Base-by-base conservation (phyloP, 2,797 vertebrate species). In the Chromobotia macracanthus region DNA sequence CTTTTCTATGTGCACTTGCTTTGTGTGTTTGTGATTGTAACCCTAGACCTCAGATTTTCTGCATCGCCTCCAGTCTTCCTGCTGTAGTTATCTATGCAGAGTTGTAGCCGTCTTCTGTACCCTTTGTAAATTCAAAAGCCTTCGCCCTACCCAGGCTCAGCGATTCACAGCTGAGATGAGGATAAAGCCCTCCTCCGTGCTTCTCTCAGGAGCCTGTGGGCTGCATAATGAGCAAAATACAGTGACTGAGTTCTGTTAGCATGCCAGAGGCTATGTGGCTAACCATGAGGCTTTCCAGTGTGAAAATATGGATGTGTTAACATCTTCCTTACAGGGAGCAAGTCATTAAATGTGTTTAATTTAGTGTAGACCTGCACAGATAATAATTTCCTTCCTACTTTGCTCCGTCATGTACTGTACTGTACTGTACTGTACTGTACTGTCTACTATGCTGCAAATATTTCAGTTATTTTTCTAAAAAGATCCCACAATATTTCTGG, bases 261-360 rank as follows among this genome's bases (percentile, higher is more conserved):
- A 77, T 82, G 91, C 91, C 87, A 88, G 84, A 80, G 87, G 91
- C 90, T 81, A 82, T 87, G 87, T 68, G 87, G 83, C 84, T 86
- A 82, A 86, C 79, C 63, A 50, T 85, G 70, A 86, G 83, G 83
- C 80, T 86, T 82, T 82, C 66, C 76, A 84, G 87, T 83, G 85
- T 82, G 78, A 86, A 85, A 25, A 83, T 44, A 66, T 83, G 80
- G 60, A 87, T 70, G 83, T 65, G 82, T 81, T 65, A 72, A 80
- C 84, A 84, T 77, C 67, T 73, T 74, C 48, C 75, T 68, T 72
- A 76, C 61, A 80, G 77, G 77, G 82, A 82, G 65, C 16, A 1
- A 56, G 4, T 69, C 78, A 81, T 82, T 58, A 48, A 72, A 82
- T 65, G 75, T 81, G 80, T 53, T 77, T 78, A 77, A 86, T 88